Base-by-base conservation (phyloP, 2,113 vertebrate species). In the Mystacornis crossleyi region DNA sequence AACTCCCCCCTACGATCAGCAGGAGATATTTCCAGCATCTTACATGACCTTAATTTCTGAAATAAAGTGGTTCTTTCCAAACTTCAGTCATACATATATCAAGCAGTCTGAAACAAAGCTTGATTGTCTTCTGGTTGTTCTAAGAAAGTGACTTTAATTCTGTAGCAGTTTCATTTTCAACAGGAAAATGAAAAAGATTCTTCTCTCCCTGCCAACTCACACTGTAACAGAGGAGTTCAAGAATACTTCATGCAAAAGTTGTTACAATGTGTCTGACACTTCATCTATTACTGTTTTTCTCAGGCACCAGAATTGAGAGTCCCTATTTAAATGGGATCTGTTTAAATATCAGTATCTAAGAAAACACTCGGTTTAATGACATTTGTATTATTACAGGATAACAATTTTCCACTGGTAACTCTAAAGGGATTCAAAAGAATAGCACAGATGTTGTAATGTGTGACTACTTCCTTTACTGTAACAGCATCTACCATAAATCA, bases 1-100 rank as follows among this genome's bases (percentile, higher is more conserved):
- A 71, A 18, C 1, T 0, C 1, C 2, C 10, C 4, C 7, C 14
- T 14, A 53, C 50, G 23, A 70, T 28, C 25, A 88, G n/a, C 31
- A 78, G 34, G 42, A 60, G 18, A 19, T 43, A 48, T 4, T 77
- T 51, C 24, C 50, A 69, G 31, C 9, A 83, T n/a, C 47, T 64
- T 29, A 50, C 6, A 7, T 38, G 42, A 73, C 12, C 38, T 42
- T 34, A 43, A 19, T 38, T 73, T 64, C 75, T 62, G 29, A 88
- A 93, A 80, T 42, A 34, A 77, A 70, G 40, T 31, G 18, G 14
- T 48, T 89, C 53, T 79, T 84, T 18, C 70, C 18, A 75, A n/a
- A 71, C 25, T 75, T 72, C 29, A 70, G 42, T 18, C 7, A 2
- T 25, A 75, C n/a, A 26, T 9, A 23, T 67, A 61, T 86, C 50